These are phyloP conservation scores for Odobenus rosmarus DNA, from an alignment of 2,113 vertebrate species.

Conservation along the genomic window DNA sequence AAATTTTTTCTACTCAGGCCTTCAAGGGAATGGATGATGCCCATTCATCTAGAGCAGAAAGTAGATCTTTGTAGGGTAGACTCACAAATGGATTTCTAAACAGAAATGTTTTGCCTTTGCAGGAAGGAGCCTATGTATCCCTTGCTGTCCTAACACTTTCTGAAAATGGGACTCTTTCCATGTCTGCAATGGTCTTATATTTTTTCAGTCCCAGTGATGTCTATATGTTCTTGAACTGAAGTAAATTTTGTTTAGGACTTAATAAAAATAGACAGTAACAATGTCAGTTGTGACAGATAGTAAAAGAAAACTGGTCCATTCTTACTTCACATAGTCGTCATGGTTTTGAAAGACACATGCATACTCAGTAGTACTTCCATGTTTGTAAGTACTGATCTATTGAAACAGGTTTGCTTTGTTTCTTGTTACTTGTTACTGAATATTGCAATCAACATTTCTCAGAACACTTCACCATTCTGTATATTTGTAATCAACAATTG, in stretches of 20 bases:
- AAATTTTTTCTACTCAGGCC: not conserved
- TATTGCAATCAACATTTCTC: not conserved
- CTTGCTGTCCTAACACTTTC: not conserved
- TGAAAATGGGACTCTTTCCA: not conserved
- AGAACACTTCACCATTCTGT: not conserved
- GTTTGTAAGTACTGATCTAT: not conserved
- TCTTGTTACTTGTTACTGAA: not conserved
- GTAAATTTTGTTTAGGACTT: not conserved
- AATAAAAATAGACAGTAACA: not conserved
- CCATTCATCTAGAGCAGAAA: not conserved
- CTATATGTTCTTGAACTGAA: not conserved
- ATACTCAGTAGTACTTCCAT: not conserved
- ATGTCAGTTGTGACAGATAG: not conserved
- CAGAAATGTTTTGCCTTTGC: not conserved
- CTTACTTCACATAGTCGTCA: not conserved
- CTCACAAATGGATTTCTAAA: not conserved
- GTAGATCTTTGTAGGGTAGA: not conserved
- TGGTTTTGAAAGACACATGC: not conserved
- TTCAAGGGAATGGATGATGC: not conserved
- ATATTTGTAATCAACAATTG: not conserved
- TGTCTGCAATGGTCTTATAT: not conserved
- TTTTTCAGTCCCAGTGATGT: not conserved
- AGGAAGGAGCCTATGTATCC: not conserved
- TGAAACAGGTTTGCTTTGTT: not conserved
- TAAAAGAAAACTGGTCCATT: not conserved